Base-by-base conservation (phyloP, 2,797 vertebrate genomes). In the Lepidocolaptes lacrymiger region DNA sequence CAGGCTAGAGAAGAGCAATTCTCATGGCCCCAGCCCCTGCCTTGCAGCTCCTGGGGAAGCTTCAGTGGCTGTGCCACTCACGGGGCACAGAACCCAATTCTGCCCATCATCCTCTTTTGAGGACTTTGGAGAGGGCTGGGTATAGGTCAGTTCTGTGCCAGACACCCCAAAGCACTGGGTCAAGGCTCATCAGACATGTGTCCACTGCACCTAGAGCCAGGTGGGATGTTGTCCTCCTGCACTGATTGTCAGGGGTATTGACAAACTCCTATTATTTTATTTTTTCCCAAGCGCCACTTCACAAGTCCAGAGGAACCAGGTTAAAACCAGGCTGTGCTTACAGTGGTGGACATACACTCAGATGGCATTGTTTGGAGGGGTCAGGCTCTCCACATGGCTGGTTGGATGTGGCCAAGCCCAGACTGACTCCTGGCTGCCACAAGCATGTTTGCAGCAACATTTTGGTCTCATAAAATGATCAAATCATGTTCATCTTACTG, bases 271-370 rank as follows among this genome's bases (percentile, higher is more conserved):
- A 1, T 27, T 36, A 28, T 71, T 12, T n/a, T 28, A 17, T 26
- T 76, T n/a, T 58, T 20, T 6, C 14, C 2, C 56, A 54, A 62
- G 30, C 6, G 1, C 9, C 19, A 10, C 44, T 87, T 34, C 37
- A 26, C 14, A 63, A 2, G 24, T 73, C 15, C 28, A 41, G 19
- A 32, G 30, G 18, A 68, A 18, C 1, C 6, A 27, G 6, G 5
- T 77, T 74, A 52, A 77, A 86, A 10, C 20, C 54, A 67, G 61
- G 32, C 87, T 77, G 68, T 16, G 24, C 6, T 51, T 43, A 15
- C 11, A 6, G 2, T 8, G 24, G 27, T 12, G 73, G 56, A 26
- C 23, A 4, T 2, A 23, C 28, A 16, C 26, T 28, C 0, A 0
- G 36, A 28, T 3, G 22, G 39, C 51, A 32, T 27, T 1, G 0